phyloP scores from a whole-genome alignment of 2,113 vertebrate genomes.

The Elephantulus edwardii region DNA sequence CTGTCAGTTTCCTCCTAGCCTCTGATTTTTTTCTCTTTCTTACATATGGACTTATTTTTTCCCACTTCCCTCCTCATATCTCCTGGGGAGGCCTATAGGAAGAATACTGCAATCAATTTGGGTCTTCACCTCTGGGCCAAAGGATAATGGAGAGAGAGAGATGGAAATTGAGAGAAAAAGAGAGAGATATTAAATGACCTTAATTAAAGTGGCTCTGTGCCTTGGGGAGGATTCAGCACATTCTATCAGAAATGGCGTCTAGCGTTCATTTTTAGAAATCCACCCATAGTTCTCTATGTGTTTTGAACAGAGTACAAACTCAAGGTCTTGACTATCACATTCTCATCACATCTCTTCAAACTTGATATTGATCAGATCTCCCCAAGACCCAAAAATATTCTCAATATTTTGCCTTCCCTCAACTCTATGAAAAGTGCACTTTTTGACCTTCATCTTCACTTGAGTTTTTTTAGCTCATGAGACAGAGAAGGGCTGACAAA shows the following conservation, averaged over 20 bases:
- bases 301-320: not conserved
- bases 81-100: slow-evolving; percentile 5
- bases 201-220: not conserved
- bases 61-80: slow-evolving; percentile 11
- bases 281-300: not conserved
- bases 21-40: slow-evolving; percentile 24
- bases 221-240: not conserved
- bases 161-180: not conserved
- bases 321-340: not conserved
- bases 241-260: not conserved
- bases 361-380: not conserved
- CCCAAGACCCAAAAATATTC: not conserved
- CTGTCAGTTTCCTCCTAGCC: slow-evolving; percentile 21
- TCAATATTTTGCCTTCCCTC: no score
- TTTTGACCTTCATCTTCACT: not conserved
- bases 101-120: not conserved
- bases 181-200: not conserved
- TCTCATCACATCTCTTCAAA: not conserved
- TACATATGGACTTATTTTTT: slow-evolving; percentile 40
- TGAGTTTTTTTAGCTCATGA: not conserved
- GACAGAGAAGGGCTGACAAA: not conserved
- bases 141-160: not conserved
- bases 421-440: no score
- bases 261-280: not conserved
- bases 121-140: not conserved